phyloP scores from a whole-genome alignment of 2,888 invertebrate species.

The Pollenia griseotomentosa region DNA sequence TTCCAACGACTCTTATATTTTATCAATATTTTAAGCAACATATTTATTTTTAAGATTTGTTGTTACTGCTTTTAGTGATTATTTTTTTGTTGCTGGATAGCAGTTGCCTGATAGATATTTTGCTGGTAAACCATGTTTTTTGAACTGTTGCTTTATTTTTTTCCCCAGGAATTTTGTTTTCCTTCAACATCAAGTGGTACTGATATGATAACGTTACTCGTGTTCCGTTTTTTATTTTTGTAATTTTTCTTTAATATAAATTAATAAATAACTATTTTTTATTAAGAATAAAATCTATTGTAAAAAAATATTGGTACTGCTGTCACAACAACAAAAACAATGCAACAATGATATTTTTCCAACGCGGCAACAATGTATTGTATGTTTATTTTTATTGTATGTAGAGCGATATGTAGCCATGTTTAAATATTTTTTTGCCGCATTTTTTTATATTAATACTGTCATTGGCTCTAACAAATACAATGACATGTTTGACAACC shows the following conservation, averaged over 20 bases:
- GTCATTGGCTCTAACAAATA: background rate
- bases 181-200: constrained; percentile 27
- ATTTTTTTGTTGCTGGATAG: background rate
- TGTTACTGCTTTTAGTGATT: background rate
- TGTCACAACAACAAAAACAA: background rate
- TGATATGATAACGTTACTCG: constrained; percentile 26
- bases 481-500: background rate
- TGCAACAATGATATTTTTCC: no score
- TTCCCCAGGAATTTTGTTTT: background rate
- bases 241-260: background rate
- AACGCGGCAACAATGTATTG: no score
- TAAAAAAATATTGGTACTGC: background rate
- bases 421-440: background rate
- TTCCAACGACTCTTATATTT: background rate
- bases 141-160: constrained; percentile 35
- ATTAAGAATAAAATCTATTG: background rate
- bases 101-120: no score
- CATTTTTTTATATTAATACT: background rate
- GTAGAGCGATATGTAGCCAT: background rate
- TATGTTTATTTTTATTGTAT: no score
- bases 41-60: constrained; percentile 1
- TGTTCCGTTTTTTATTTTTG: background rate
- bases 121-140: constrained; percentile 18
- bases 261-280: background rate
- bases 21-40: constrained; percentile 31